Conservation (phyloP, 2,888 invertebrate genomes). For the Colletes collaris region DNA sequence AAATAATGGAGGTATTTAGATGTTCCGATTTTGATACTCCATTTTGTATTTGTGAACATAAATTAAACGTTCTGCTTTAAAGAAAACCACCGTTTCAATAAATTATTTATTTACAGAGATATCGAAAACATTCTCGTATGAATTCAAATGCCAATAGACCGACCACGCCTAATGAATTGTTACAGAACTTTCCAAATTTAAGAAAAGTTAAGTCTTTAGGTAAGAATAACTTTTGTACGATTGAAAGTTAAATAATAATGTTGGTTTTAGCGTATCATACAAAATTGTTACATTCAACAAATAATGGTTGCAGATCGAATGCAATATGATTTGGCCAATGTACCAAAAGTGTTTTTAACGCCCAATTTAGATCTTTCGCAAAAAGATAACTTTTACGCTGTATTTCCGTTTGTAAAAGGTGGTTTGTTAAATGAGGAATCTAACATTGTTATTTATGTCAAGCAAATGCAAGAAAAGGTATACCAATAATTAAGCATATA, state of each 20-base stretch:
- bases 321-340: conserved; percentile 86
- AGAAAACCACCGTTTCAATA: neutral
- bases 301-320: conserved; percentile 81
- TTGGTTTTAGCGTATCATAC: conserved; percentile 26
- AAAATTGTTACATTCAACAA: conserved; percentile 11
- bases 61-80: neutral
- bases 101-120: conserved; percentile 79
- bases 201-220: conserved; percentile 82
- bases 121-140: conserved; percentile 83
- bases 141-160: conserved; percentile 78
- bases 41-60: neutral
- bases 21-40: no score
- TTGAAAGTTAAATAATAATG: conserved; percentile 5
- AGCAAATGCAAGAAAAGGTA: conserved; percentile 92
- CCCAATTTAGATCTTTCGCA: conserved; percentile 91
- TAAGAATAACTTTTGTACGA: conserved; percentile 53
- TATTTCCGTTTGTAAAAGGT: conserved; percentile 88
- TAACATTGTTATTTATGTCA: conserved; percentile 80
- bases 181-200: conserved; percentile 82
- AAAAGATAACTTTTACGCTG: conserved; percentile 91
- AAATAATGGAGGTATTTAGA: no score
- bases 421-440: conserved; percentile 84
- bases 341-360: conserved; percentile 94
- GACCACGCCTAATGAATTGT: conserved; percentile 78
- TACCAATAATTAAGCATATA: neutral